A percentile compares a stretch with the other conserved stretches of the same genome.
phyloP scores from a whole-genome alignment of 92 coral and sea anemone genomes.

The Bergia puertoricense region DNA sequence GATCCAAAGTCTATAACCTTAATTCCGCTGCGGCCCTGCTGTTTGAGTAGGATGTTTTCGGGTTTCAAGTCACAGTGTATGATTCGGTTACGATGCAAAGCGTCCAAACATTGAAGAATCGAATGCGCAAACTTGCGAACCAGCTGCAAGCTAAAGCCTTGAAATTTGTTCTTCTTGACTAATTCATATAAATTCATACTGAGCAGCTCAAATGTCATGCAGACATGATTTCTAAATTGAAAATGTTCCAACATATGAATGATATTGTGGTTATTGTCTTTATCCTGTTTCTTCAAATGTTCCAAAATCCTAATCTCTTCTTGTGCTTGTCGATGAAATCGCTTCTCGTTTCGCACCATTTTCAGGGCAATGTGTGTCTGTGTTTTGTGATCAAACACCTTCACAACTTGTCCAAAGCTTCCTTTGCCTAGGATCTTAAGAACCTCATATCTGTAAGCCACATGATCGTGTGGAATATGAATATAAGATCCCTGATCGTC shows the following conservation, averaged over 20 bases:
- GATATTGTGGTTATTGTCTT: constrained; percentile 89
- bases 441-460: constrained; percentile 96
- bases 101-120: constrained; percentile 95
- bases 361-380: constrained; percentile 92
- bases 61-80: constrained; percentile 98
- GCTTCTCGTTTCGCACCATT: constrained; percentile 99
- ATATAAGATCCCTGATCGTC: constrained; percentile 98
- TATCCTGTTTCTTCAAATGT: constrained; percentile 95
- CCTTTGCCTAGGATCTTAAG: constrained; percentile 97
- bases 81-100: constrained; percentile 85
- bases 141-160: constrained; percentile 92
- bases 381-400: constrained; percentile 96
- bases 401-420: constrained; percentile 98
- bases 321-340: constrained; percentile 97
- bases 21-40: constrained; percentile 97
- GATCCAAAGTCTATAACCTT: constrained; percentile 99
- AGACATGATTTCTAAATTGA: constrained; percentile 94
- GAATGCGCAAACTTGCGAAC: constrained; percentile 99
- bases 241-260: constrained; percentile 96
- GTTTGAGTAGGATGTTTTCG: constrained; percentile 93
- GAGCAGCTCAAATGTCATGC: constrained; percentile 96
- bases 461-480: constrained; percentile 99
- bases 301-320: constrained; percentile 96
- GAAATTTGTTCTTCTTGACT: constrained; percentile 97
- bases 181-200: constrained; percentile 97